Evolutionary conservation across 2,888 invertebrate species (phyloP), one percentile per base, ranked within the genome.

Genomic region (Stomorhina lunata): DNA sequence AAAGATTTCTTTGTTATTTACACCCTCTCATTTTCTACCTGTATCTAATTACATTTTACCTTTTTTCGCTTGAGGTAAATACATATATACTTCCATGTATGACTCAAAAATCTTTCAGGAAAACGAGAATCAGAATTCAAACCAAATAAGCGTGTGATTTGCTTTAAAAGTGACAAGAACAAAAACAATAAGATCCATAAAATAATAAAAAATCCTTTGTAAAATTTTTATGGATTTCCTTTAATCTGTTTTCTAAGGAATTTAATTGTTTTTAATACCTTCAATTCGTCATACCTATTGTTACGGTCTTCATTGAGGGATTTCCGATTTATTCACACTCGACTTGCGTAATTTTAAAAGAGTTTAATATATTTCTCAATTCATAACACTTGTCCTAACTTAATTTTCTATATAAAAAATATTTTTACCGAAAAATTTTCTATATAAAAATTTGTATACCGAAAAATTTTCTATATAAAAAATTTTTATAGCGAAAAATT

Each of bases 41-140:
- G 50, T 40, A 50, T 59, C 29, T 50, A 61, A 77, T 77, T 61
- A 68, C 53, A 61, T n/a, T n/a, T n/a, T n/a, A n/a, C n/a, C n/a
- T n/a, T n/a, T n/a, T n/a, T n/a, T n/a, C n/a, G n/a, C n/a, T n/a
- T n/a, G n/a, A n/a, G n/a, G n/a, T n/a, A n/a, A n/a, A n/a, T n/a
- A n/a, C n/a, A n/a, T n/a, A n/a, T n/a, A n/a, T n/a, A n/a, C n/a
- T n/a, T n/a, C n/a, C n/a, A n/a, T n/a, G n/a, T n/a, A n/a, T n/a
- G n/a, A n/a, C n/a, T n/a, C n/a, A n/a, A n/a, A n/a, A 68, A 50
- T n/a, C 10, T 34, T 25, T 6, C 37, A 37, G 66, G 37, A 53
- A 68, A 68, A 34, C 15, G 9, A 10, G n/a, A 17, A 22, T 9
- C n/a, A n/a, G n/a, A n/a, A n/a, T 22, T 50, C 22, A 68, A 45